Percentiles rank a stretch among this genome's conserved stretches.
These are phyloP conservation scores for Eristalis intricaria DNA, from an alignment of 2,888 invertebrate genomes.

Conservation along the genomic window DNA sequence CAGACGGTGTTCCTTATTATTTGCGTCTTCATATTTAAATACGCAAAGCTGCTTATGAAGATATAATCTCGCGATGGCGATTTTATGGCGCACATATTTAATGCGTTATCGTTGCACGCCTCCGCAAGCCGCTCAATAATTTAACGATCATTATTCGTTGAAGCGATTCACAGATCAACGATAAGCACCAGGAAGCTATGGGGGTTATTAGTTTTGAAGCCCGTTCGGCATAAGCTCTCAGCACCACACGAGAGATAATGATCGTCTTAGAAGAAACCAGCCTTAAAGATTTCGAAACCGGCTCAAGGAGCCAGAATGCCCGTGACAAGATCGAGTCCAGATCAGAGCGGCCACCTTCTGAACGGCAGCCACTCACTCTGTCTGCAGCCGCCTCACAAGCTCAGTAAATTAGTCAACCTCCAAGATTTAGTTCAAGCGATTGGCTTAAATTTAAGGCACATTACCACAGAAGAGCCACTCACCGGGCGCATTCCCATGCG, in stretches of 20 bases:
- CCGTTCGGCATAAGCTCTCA: neutral
- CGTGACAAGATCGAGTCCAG: neutral
- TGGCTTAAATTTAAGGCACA: neutral
- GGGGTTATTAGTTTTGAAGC: neutral
- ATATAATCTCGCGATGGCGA: neutral
- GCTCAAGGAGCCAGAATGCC: neutral
- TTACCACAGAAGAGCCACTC: neutral
- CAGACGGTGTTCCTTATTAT: neutral
- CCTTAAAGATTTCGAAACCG: neutral
- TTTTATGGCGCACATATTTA: neutral
- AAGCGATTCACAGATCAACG: neutral
- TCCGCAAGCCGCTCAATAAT: neutral
- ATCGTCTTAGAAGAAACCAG: neutral
- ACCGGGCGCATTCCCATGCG: neutral
- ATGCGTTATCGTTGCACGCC: neutral
- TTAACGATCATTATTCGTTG: neutral
- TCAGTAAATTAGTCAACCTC: neutral
- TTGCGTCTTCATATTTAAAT: neutral
- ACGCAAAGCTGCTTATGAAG: neutral
- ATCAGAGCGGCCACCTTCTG: neutral
- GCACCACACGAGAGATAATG: neutral
- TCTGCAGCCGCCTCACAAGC: neutral
- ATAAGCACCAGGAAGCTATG: neutral
- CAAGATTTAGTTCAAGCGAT: neutral
- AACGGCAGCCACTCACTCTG: neutral